Conservation (phyloP, 2,113 vertebrate genomes). For the Guaruba guarouba region DNA sequence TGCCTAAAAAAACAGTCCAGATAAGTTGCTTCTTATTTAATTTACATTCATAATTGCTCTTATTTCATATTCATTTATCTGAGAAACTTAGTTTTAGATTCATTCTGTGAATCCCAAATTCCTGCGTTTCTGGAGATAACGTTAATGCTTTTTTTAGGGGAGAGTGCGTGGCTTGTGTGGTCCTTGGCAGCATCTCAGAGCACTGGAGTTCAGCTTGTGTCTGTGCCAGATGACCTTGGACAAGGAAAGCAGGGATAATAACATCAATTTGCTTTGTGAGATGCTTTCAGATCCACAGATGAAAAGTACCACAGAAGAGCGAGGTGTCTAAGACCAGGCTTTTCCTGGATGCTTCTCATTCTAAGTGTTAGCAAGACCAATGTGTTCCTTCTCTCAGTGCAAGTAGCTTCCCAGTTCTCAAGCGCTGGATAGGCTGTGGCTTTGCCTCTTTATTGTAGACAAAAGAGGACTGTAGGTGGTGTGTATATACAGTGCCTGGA, state of each 20-base stretch:
- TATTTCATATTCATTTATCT: not conserved
- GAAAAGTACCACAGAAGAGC: not conserved
- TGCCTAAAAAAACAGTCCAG: not conserved
- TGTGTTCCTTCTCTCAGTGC: not conserved
- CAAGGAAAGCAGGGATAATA: not conserved
- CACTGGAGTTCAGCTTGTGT: not conserved
- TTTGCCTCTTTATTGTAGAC: not conserved
- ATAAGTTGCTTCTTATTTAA: not conserved
- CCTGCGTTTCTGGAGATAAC: not conserved
- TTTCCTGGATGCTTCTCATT: not conserved
- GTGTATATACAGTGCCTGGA: not conserved
- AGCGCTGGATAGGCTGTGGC: accelerated
- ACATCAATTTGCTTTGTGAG: not conserved
- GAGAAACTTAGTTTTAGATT: not conserved
- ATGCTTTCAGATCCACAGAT: not conserved
- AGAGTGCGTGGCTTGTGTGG: not conserved
- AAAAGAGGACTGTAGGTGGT: not conserved
- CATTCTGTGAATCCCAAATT: not conserved
- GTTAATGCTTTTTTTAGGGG: not conserved
- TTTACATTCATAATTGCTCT: not conserved
- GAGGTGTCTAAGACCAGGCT: not conserved
- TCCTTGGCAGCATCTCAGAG: not conserved
- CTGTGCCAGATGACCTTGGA: not conserved
- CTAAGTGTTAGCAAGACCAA: not conserved
- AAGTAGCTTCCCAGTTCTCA: not conserved